Base-by-base conservation (phyloP, 2,797 vertebrate genomes). In the Fringilla coelebs region DNA sequence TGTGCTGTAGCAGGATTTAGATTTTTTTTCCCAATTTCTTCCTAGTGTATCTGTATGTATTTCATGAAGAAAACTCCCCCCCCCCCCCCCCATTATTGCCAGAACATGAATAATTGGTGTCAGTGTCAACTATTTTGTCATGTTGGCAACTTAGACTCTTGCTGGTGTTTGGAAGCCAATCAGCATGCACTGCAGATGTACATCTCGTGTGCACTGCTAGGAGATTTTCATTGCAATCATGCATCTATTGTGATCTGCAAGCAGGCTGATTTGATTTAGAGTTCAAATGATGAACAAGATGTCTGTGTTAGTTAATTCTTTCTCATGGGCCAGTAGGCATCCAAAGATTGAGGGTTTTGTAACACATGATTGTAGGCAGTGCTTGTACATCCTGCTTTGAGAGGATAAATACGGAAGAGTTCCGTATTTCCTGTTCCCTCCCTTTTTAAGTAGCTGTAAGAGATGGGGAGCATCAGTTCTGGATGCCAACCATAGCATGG, bases 41-140 rank as follows among this genome's bases (percentile, higher is more conserved):
- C 67, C 38, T 55, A 10, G 10, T 34, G 9, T 36, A 9, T 16
- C 3, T 52, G 7, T 57, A 19, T 21, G 1, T 36, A 32, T 52
- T 55, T 65, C 0, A 15, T 10, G 15, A 74, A 48, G 19, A 40
- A 70, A 43, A 13, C 48, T 28, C 1, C 2, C 24, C 32, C 12
- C 8, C 1, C 2, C 24, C 32, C 12, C 8, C 11, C 9, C 10
- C 2, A 3, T 63, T 60, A 29, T 11, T 70, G 40, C 9, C 13
- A 73, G 63, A 57, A 17, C 1, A 0, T 32, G 31, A 71, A 22
- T 61, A n/a, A 49, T 11, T n/a, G 13, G 4, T 49, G 21, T 61
- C 19, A 9, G 49, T n/a, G 46, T 68, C 54, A 73, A 71, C 20
- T 38, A 3, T 36, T 65, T 75, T 66, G 25, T 72, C 4, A 0